Base-by-base conservation (phyloP, 2,888 invertebrate genomes). In the Exephanes ischioxanthus region DNA sequence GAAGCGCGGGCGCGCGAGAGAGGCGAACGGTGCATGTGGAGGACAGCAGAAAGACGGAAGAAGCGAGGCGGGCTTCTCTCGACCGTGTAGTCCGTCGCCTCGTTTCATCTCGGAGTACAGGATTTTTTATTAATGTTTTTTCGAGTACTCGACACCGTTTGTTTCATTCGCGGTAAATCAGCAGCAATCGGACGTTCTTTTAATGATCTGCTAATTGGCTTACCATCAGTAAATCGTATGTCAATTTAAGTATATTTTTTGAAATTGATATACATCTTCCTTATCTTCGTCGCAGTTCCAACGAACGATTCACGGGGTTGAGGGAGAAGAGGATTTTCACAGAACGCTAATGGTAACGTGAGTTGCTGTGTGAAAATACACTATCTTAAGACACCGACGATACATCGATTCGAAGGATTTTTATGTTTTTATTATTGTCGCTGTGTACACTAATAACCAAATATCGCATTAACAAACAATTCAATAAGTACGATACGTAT, bases 21-120 rank as follows among this genome's bases (percentile, higher is more conserved):
- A 16, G 61, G 41, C 80, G 41, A 68, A 72, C 79, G 66, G 81
- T 81, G 73, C 78, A 81, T 53, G 70, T 78, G 76, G 55, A 72
- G 76, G 68, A 55, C 67, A 80, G 76, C 45, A 22, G 41, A 58
- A 41, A 72, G 16, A 22, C 72, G 70, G 53, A 66, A 37, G 48
- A 41, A 73, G 41, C 53, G 37, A 41, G 41, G 16, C 71, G 70
- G 22, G 45, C 58, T 58, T 76, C 33, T 63, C 6, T 76, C 37
- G 51, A 51, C 41, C 4, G 53, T 16, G 6, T 33, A 5, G 5
- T 16, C 14, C 16, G 61, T 30, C 61, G 61, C 30, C 67, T 67
- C 67, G 19, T 67, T 41, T 67, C 41, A 67, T 41, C 22, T 53
- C n/a, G 14, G 48, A 61, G 22, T 51, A 41, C 19, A 53, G 30